phyloP scores from a whole-genome alignment of 2,888 invertebrate species.

The Hyppa rectilinea region DNA sequence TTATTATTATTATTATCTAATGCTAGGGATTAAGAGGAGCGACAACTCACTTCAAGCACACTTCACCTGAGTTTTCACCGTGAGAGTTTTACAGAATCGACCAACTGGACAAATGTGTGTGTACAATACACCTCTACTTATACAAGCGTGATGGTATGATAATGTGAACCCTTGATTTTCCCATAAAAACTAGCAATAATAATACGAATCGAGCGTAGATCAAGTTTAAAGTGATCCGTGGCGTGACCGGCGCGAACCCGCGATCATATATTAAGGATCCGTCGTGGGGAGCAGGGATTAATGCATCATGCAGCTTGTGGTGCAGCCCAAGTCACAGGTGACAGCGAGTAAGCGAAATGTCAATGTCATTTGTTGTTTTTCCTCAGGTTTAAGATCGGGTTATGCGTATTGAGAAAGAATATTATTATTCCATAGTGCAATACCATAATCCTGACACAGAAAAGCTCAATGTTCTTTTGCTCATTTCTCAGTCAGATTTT shows the following conservation, averaged over 20 bases:
- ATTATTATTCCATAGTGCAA: background rate
- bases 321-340: constrained; percentile 58
- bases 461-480: too few species aligned
- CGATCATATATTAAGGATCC: constrained; percentile 88
- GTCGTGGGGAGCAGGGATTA: constrained; percentile 86
- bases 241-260: constrained; percentile 82
- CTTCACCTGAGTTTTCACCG: too few species aligned
- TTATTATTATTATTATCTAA: too few species aligned
- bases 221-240: constrained; percentile 73
- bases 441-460: too few species aligned
- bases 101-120: background rate
- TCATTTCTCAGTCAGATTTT: too few species aligned
- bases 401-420: background rate
- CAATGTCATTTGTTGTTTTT: too few species aligned
- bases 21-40: too few species aligned
- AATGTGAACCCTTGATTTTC: constrained; percentile 16
- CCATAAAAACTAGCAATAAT: constrained; percentile 48
- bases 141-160: background rate
- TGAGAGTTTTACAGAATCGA: too few species aligned
- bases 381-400: too few species aligned
- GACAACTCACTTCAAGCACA: too few species aligned
- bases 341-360: constrained; percentile 17
- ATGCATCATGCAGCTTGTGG: constrained; percentile 84
- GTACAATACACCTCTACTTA: background rate
- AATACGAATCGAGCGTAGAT: constrained; percentile 63